Evolutionary conservation across 1,140 invertebrate genomes (phyloP).

Genomic region (Orussus abietinus): DNA sequence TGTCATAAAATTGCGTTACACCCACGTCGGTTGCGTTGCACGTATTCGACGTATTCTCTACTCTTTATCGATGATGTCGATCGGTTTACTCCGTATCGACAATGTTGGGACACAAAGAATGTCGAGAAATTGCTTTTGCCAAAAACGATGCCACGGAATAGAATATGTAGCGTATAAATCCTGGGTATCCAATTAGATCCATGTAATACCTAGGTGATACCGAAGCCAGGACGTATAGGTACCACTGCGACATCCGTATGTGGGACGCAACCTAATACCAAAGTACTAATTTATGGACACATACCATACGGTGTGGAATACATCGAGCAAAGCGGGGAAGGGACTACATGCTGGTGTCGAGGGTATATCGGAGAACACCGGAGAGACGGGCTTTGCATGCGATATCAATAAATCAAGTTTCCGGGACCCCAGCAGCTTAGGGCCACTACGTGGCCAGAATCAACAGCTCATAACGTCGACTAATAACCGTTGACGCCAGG

Average conservation of each 20-base stretch:
- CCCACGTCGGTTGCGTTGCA: too few relatives aligned
- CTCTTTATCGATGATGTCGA: too few relatives aligned
- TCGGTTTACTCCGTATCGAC: too few relatives aligned
- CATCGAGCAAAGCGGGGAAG: constrained; percentile 35
- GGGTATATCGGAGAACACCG: constrained; percentile 34
- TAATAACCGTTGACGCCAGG: constrained; percentile 42
- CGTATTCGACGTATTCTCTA: too few relatives aligned
- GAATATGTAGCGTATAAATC: constrained; percentile 43
- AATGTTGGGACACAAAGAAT: too few relatives aligned
- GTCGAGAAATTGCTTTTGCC: too few relatives aligned
- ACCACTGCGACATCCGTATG: constrained; percentile 13
- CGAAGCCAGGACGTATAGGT: constrained; percentile 13
- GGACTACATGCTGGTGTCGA: constrained; percentile 29
- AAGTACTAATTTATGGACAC: constrained; percentile 45
- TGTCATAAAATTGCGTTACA: too few relatives aligned
- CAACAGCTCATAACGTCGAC: constrained; percentile 55
- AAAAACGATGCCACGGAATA: too few relatives aligned
- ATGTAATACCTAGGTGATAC: constrained; percentile 45
- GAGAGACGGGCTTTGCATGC: constrained; percentile 53
- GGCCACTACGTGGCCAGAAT: constrained; percentile 54
- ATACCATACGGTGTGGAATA: constrained; percentile 35
- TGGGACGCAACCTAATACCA: constrained; percentile 31
- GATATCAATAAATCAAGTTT: constrained; percentile 57
- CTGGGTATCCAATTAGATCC: constrained; percentile 52
- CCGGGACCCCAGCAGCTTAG: constrained; percentile 45